These are phyloP conservation scores for Caenorhabditis panamensis DNA, from an alignment of 2,888 invertebrate species.

Conservation along the genomic window DNA sequence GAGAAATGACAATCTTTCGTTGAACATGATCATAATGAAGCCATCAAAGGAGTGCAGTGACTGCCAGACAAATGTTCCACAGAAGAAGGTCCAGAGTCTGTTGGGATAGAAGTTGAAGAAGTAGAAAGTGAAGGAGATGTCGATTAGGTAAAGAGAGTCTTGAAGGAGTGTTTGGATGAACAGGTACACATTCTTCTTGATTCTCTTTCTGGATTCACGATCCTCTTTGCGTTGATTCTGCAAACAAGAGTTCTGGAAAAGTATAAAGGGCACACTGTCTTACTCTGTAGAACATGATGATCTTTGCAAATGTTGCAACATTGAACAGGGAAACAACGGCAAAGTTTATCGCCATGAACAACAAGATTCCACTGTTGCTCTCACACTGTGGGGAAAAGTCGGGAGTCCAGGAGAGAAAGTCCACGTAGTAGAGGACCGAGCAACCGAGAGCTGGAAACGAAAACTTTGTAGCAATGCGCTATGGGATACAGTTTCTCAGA, in stretches of 20 bases:
- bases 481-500: no score
- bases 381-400: slow-evolving; percentile 19
- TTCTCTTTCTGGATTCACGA: slow-evolving; percentile 20
- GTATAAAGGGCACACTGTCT: not conserved
- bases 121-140: slow-evolving; percentile 35
- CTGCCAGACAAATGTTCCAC: slow-evolving; percentile 46
- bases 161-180: slow-evolving; percentile 41
- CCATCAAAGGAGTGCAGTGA: slow-evolving; percentile 37
- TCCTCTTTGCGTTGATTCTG: slow-evolving; percentile 34
- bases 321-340: slow-evolving; percentile 18
- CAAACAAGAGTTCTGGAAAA: not conserved
- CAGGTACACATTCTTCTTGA: slow-evolving; percentile 39
- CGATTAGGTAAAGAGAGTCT: slow-evolving; percentile 41
- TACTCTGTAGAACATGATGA: slow-evolving; percentile 34
- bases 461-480: no score
- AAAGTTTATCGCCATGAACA: slow-evolving; percentile 24
- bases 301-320: slow-evolving; percentile 27
- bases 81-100: slow-evolving; percentile 31
- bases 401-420: slow-evolving; percentile 29
- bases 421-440: slow-evolving; percentile 27
- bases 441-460: slow-evolving; percentile 23
- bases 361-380: slow-evolving; percentile 19
- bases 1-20: not conserved
- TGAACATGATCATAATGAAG: slow-evolving; percentile 27
- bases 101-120: slow-evolving; percentile 14